A percentile compares a stretch with the other conserved stretches of the same genome.
phyloP scores from a whole-genome alignment of 2,113 vertebrate genomes.

The Puntigrus tetrazona region DNA sequence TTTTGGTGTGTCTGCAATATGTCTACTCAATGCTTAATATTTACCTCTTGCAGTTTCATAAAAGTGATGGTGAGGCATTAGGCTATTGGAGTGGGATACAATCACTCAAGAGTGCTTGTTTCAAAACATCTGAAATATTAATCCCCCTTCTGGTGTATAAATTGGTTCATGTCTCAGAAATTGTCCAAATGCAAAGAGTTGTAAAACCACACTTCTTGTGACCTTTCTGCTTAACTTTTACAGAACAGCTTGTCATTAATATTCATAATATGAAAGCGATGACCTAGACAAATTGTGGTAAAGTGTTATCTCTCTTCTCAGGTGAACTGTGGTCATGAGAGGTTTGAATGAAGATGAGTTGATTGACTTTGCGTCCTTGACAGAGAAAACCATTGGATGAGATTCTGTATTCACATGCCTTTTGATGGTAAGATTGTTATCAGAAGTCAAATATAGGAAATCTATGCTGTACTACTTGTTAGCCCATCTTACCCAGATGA shows the following conservation, averaged over 20 bases:
- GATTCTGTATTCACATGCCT: conserved; percentile 99
- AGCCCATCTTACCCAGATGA: not conserved
- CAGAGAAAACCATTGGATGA: conserved; percentile 86
- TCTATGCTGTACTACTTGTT: not conserved
- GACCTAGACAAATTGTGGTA: no score
- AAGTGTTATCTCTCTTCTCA: conserved; percentile 55
- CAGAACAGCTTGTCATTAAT: not conserved
- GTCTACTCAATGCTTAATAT: not conserved
- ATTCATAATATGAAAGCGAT: no score
- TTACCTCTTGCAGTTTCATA: conserved; percentile 81
- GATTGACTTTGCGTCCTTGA: conserved; percentile 85
- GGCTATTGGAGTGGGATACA: conserved; percentile 89
- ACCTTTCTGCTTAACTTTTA: not conserved
- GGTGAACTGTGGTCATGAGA: conserved; percentile 98
- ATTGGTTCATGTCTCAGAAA: not conserved
- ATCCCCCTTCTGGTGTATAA: no score
- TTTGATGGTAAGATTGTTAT: conserved; percentile 85
- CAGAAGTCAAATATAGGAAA: no score
- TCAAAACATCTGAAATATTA: not conserved
- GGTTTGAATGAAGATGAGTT: conserved; percentile 96
- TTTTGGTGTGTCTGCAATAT: not conserved
- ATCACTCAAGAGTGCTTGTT: no score
- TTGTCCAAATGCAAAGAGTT: not conserved
- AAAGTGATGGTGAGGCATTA: conserved; percentile 95
- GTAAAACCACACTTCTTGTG: not conserved